Percentiles rank a stretch among this genome's conserved stretches.
phyloP scores from a whole-genome alignment of 2,797 vertebrate species.

The Adrianichthys oophorus region DNA sequence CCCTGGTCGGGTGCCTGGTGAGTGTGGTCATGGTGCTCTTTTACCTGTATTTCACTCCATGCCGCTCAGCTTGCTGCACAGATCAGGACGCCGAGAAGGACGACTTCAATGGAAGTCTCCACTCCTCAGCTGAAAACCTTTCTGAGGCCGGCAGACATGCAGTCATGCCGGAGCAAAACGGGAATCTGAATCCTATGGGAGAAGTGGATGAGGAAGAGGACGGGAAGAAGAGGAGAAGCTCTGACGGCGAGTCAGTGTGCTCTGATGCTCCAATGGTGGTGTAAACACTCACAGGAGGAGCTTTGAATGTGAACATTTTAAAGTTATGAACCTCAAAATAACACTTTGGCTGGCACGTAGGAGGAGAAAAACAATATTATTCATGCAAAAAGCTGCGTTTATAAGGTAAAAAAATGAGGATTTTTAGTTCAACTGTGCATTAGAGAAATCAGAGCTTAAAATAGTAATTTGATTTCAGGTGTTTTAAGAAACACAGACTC shows the following conservation, averaged over 20 bases:
- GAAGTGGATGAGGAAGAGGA: slow-evolving; percentile 73
- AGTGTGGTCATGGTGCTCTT: slow-evolving; percentile 91
- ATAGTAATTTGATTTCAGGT: too few species aligned
- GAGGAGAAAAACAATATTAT: not conserved
- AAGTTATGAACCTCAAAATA: not conserved
- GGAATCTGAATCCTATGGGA: slow-evolving; percentile 85
- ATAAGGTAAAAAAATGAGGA: too few species aligned
- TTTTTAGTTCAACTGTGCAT: too few species aligned
- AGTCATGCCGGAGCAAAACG: slow-evolving; percentile 88
- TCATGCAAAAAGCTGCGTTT: too few species aligned
- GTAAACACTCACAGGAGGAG: slow-evolving; percentile 53
- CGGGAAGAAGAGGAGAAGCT: slow-evolving; percentile 81
- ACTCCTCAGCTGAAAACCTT: slow-evolving; percentile 88
- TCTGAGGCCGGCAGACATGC: slow-evolving; percentile 81
- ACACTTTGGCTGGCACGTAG: slow-evolving; percentile 9
- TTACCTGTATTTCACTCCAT: slow-evolving; percentile 95
- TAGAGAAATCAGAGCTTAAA: too few species aligned
- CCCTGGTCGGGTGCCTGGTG: slow-evolving; percentile 89
- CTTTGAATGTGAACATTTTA: slow-evolving; percentile 22
- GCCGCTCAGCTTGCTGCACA: slow-evolving; percentile 85
- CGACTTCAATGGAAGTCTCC: slow-evolving; percentile 84
- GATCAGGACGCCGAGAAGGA: slow-evolving; percentile 71
- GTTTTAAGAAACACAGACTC: too few species aligned
- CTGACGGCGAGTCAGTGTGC: slow-evolving; percentile 88
- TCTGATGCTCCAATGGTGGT: slow-evolving; percentile 94